phyloP scores from a whole-genome alignment of 2,888 invertebrate genomes.

The Zelleria hepariella region DNA sequence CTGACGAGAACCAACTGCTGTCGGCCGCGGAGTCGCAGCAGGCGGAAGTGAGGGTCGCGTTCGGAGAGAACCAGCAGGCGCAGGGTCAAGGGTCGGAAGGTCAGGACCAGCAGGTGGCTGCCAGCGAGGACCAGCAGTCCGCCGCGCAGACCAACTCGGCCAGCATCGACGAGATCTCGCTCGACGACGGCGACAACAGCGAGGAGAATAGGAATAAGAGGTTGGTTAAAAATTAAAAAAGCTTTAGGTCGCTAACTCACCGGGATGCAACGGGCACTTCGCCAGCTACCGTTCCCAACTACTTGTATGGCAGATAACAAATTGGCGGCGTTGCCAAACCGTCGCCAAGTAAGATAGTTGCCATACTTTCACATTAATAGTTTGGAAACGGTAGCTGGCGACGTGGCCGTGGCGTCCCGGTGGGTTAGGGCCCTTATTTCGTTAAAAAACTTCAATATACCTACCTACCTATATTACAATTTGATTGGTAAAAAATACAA shows the following conservation, averaged over 20 bases:
- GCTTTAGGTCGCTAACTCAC: not conserved
- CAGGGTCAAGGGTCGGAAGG: slow-evolving; percentile 16
- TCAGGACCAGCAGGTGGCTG: slow-evolving; percentile 22
- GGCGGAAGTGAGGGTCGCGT: slow-evolving; percentile 75
- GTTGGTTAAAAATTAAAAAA: slow-evolving; percentile 15
- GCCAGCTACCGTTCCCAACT: no score
- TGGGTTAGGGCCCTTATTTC: no score
- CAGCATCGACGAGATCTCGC: slow-evolving; percentile 77
- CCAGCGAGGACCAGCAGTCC: slow-evolving; percentile 54
- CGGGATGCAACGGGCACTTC: no score
- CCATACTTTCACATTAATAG: no score
- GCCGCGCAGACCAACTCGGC: slow-evolving; percentile 76
- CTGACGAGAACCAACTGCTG: slow-evolving; percentile 62
- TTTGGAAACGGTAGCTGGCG: no score
- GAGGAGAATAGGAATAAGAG: slow-evolving; percentile 88
- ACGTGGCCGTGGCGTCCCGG: no score
- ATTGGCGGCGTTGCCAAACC: no score
- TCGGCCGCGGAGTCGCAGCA: slow-evolving; percentile 74
- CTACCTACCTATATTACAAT: no score
- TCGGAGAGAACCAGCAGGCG: slow-evolving; percentile 44
- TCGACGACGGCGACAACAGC: slow-evolving; percentile 78
- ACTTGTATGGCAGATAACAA: no score
- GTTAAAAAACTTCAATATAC: no score
- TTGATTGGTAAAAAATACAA: no score
- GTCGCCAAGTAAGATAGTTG: no score